phyloP scores from a whole-genome alignment of 2,888 invertebrate species.

The Lasioglossum oenotherae region DNA sequence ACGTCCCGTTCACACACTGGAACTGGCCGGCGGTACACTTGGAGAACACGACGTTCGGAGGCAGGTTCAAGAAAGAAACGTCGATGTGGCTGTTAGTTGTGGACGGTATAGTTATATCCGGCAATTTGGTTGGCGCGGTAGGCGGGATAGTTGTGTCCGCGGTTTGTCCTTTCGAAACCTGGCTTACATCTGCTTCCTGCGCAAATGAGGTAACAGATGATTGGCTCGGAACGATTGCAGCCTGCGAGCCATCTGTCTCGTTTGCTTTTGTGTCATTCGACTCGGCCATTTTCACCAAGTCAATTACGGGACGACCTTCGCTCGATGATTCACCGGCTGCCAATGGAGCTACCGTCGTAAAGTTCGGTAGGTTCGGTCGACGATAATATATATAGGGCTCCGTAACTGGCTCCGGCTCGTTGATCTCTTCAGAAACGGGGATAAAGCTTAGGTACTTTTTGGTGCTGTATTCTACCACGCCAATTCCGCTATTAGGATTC shows the following conservation, averaged over 20 bases:
- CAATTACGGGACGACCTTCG: constrained; percentile 23
- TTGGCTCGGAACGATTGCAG: constrained; percentile 22
- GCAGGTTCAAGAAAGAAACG: constrained; percentile 33
- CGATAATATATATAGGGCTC: constrained; percentile 58
- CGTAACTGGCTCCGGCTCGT: constrained; percentile 64
- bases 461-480: not conserved
- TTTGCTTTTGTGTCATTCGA: constrained; percentile 14
- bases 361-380: constrained; percentile 15
- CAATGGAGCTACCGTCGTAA: constrained; percentile 18
- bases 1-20: constrained; percentile 87
- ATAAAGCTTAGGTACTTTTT: constrained; percentile 75
- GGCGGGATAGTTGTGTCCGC: constrained; percentile 15
- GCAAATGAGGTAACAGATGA: constrained; percentile 22
- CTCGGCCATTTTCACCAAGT: constrained; percentile 8
- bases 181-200: constrained; percentile 40
- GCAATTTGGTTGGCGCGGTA: constrained; percentile 36
- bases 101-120: constrained; percentile 20
- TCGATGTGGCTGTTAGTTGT: constrained; percentile 53
- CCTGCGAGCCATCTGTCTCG: constrained; percentile 27
- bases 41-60: constrained; percentile 80
- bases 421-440: constrained; percentile 80
- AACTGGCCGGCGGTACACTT: constrained; percentile 87
- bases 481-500: not conserved
- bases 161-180: constrained; percentile 32
- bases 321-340: constrained; percentile 11